These are phyloP conservation scores for Cottoperca gobio DNA, from an alignment of 2,797 vertebrate genomes.

Conservation along the genomic window DNA sequence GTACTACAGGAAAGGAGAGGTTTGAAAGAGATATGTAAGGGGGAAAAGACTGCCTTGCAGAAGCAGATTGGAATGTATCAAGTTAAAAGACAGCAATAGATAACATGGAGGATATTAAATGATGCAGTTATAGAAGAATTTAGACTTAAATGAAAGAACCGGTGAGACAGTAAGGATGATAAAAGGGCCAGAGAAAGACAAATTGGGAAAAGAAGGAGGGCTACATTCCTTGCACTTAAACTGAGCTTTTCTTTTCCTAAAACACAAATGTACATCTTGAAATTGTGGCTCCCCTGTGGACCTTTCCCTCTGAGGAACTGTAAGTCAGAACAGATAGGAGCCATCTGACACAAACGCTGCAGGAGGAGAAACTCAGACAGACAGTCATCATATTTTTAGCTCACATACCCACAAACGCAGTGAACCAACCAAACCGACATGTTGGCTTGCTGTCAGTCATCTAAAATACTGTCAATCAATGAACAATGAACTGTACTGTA, in stretches of 20 bases:
- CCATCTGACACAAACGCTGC: constrained; percentile 1
- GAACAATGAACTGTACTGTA: no score
- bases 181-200: constrained; percentile 18
- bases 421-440: constrained; percentile 5
- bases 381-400: no score
- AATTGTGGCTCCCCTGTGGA: constrained; percentile 63
- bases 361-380: constrained; percentile 16
- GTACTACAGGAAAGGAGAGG: neutral
- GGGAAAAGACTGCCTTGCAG: neutral
- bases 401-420: neutral
- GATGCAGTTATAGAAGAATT: constrained; percentile 19
- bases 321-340: constrained; percentile 56
- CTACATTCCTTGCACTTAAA: constrained; percentile 76
- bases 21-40: neutral
- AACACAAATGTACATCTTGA: constrained; percentile 59
- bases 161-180: constrained; percentile 9
- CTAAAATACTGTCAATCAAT: constrained; percentile 32
- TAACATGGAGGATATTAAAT: constrained; percentile 28
- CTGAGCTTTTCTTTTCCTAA: constrained; percentile 58
- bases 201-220: constrained; percentile 14
- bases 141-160: constrained; percentile 9
- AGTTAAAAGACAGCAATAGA: neutral
- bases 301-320: constrained; percentile 38
- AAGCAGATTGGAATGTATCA: neutral
- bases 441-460: constrained; percentile 1